These are phyloP conservation scores for Lacerta bilineata DNA, from an alignment of 2,797 vertebrate species.

Conservation along the genomic window DNA sequence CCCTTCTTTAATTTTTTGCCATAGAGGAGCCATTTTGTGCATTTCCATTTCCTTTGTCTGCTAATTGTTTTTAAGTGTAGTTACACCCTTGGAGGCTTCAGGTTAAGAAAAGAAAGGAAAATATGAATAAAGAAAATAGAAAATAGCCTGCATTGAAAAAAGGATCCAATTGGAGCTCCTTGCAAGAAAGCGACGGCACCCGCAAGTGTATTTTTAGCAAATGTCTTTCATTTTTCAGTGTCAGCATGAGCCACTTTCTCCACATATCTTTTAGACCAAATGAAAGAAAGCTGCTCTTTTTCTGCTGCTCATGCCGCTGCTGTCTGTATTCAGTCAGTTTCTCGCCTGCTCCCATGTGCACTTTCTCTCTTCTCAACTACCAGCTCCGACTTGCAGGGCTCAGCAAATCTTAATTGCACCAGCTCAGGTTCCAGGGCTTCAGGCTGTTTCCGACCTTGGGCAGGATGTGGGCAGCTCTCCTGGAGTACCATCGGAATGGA, in stretches of 20 bases:
- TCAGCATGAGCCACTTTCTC: constrained; percentile 68
- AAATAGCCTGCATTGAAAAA: constrained; percentile 44
- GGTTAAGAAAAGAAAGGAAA: background rate
- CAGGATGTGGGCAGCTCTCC: background rate
- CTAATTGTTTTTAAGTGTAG: background rate
- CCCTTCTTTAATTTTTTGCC: background rate
- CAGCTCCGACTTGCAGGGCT: constrained; percentile 51
- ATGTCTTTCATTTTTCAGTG: constrained; percentile 71
- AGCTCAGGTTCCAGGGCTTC: constrained; percentile 58
- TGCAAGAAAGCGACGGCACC: constrained; percentile 66
- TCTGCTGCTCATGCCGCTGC: constrained; percentile 54
- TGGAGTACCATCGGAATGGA: constrained; percentile 64
- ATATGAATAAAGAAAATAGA: background rate
- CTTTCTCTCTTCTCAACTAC: constrained; percentile 48
- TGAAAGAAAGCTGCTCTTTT: constrained; percentile 63
- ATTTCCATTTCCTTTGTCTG: background rate
- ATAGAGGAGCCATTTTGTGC: background rate
- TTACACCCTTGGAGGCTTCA: background rate
- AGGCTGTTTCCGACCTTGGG: constrained; percentile 59
- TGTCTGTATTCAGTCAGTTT: constrained; percentile 65
- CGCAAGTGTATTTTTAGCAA: constrained; percentile 66
- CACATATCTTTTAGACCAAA: constrained; percentile 66
- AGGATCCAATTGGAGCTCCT: constrained; percentile 50
- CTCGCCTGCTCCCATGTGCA: background rate
- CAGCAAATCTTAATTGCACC: constrained; percentile 60